These are phyloP conservation scores for Porites cylindrica DNA, from an alignment of 92 coral and sea anemone species.

Conservation along the genomic window DNA sequence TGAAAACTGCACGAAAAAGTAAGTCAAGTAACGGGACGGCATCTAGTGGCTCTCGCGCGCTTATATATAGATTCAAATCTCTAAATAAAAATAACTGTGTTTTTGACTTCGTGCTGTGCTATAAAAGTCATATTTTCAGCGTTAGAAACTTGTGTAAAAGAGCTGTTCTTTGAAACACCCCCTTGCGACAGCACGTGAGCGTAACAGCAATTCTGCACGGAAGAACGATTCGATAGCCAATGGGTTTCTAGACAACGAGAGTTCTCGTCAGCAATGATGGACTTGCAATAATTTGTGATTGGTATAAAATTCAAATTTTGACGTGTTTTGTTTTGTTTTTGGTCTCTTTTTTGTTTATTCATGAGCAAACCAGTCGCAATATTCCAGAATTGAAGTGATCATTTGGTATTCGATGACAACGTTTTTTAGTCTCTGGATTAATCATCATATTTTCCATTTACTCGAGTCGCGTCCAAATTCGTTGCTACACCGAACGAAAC, in stretches of 20 bases:
- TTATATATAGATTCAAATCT: neutral
- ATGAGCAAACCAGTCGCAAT: conserved; percentile 40
- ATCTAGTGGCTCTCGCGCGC: neutral
- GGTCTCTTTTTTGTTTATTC: conserved; percentile 40
- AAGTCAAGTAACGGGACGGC: neutral
- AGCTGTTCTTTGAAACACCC: neutral
- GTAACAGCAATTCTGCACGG: neutral
- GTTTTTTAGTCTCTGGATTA: neutral
- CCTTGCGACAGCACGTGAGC: neutral
- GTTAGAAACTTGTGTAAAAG: neutral
- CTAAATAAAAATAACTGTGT: neutral
- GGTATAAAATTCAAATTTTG: conserved; percentile 54
- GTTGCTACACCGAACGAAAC: neutral
- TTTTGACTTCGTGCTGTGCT: neutral
- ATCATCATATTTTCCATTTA: neutral
- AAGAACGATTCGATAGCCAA: neutral
- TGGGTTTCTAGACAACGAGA: conserved; percentile 43
- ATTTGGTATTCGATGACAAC: conserved; percentile 9
- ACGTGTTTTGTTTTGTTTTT: conserved; percentile 28
- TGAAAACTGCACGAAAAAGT: too few relatives aligned
- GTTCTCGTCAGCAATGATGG: conserved; percentile 18
- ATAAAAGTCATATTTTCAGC: neutral
- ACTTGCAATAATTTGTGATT: conserved; percentile 27
- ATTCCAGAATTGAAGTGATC: conserved; percentile 12
- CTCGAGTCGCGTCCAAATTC: neutral